Base-by-base conservation (phyloP, 1,140 invertebrate genomes). In the Wiebesia pumilae region DNA sequence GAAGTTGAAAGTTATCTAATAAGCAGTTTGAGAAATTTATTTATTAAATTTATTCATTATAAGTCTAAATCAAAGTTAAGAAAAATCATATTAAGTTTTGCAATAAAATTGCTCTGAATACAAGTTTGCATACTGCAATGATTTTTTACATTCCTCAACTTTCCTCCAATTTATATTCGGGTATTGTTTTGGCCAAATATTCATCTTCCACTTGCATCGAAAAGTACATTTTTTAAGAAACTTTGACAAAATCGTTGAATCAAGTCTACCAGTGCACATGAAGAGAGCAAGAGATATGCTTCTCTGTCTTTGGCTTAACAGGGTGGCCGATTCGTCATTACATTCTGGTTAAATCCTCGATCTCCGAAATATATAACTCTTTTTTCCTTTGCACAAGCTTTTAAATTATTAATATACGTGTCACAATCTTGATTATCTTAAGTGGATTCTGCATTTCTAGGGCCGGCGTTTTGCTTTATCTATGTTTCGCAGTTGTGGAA, bases 401-500 rank as follows among this genome's bases (percentile, higher is more conserved):
- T 78, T 51, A 78, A 78, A 78, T 78, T 27, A 78, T 47, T 30
- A 78, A 78, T 43, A 78, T 43, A 43, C 51, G 75, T 27, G 75
- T 1, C 19, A 12, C 67, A 16, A 69, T 3, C 3, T 16, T 30
- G 40, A 40, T 78, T 78, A 78, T 78, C 43, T 78, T 43, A 10
- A 47, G 75, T 75, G 35, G 75, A 3, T 10, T 4, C 24, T 27
- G 21, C 58, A 58, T 16, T 58, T 58, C 19, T 58, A 16, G 2
- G 19, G 54, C 3, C 27, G 24, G 58, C 58, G 24, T 4, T 62
- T 62, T 24, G 58, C 58, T 62, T 2, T 24, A 24, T 27, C 58
- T 21, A 62, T 24, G 58, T 14, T 27, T 27, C 58, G 58, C 24
- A 21, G 24, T 27, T 62, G 24, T 62, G 58, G 24, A 27, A 24